A percentile compares a stretch with the other conserved stretches of the same genome.
phyloP scores from a whole-genome alignment of 2,888 invertebrate genomes.

The Nasonovia ribisnigri region DNA sequence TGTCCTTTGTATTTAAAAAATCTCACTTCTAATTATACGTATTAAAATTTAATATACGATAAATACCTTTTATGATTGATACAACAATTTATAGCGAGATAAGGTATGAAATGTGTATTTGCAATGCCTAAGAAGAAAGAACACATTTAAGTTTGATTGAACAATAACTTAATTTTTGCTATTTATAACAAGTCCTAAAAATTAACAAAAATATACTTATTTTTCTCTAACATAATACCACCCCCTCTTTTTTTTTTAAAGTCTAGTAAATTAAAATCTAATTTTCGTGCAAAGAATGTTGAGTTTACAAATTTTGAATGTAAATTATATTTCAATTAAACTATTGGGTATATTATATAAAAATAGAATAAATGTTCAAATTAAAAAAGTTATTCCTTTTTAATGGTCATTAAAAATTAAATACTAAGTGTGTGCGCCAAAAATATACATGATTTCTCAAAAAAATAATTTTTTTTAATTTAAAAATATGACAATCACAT shows the following conservation, averaged over 20 bases:
- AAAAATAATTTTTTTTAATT: not conserved
- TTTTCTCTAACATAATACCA: not conserved
- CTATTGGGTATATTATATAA: not conserved
- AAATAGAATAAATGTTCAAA: not conserved
- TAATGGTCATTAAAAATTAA: not conserved
- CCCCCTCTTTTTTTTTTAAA: not conserved
- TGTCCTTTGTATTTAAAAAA: not conserved
- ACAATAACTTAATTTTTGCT: not conserved
- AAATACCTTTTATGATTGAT: not conserved
- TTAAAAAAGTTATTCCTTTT: not conserved
- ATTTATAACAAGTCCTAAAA: not conserved
- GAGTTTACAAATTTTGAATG: not conserved
- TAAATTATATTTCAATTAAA: not conserved
- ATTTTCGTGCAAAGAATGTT: not conserved
- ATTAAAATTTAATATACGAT: not conserved
- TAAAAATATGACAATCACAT: conserved; percentile 33
- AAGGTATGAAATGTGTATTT: too few species aligned
- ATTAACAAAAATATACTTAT: not conserved
- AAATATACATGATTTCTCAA: conserved; percentile 39
- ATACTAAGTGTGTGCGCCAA: conserved; percentile 50
- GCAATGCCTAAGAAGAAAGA: not conserved
- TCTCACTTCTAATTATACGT: not conserved
- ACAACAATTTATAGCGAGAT: not conserved
- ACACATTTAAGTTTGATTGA: not conserved
- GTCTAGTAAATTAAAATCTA: not conserved